Evolutionary conservation across 2,113 vertebrate species (phyloP), one percentile per base, ranked within the genome.

Genomic region (Ctenomys sociabilis): DNA sequence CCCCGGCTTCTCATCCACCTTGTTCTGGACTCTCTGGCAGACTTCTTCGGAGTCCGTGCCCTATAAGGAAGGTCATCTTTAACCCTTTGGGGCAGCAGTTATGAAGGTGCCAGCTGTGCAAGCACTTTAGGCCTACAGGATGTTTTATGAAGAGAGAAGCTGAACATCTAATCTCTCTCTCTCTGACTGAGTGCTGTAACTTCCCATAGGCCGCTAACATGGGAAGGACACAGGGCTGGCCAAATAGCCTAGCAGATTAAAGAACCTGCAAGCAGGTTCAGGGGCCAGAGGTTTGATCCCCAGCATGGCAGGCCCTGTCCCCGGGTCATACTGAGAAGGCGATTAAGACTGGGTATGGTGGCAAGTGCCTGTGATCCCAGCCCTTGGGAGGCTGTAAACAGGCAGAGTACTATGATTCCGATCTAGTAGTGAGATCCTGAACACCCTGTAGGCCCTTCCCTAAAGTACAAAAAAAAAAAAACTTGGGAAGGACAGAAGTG

Each of bases 1-100:
- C 49, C 10, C 1, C 35, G 82, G 61, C 83, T 95, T 89, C 85
- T 88, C 93, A 83, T 96, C 90, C 84, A 84, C 78, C 93, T 95
- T 89, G 68, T 59, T 96, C 7, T 43, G 43, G 84, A 88, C 63
- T 85, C 17, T 43, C 68, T 63, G 86, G 84, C 66, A 91, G 68
- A 85, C 13, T 11, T 30, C 1, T 87, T 75, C 63, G 30, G 10
- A 2, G 45, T 17, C 45, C 28, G 13, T 7, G 14, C 40, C 13
- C 16, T 13, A 43, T 78, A 49, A 78, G 30, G 7, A 43, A 49
- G 43, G 16, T 78, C 7, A 4, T 30, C 30, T 90, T 90, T 73
- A 91, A 93, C 6, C 24, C 59, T 87, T 85, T 84, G 70, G 26
- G 66, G 28, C 28, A 54, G 3, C 4, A 32, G 12, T 12, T 14